Base-by-base conservation (phyloP, 2,888 invertebrate species). In the Parnassius mnemosyne region DNA sequence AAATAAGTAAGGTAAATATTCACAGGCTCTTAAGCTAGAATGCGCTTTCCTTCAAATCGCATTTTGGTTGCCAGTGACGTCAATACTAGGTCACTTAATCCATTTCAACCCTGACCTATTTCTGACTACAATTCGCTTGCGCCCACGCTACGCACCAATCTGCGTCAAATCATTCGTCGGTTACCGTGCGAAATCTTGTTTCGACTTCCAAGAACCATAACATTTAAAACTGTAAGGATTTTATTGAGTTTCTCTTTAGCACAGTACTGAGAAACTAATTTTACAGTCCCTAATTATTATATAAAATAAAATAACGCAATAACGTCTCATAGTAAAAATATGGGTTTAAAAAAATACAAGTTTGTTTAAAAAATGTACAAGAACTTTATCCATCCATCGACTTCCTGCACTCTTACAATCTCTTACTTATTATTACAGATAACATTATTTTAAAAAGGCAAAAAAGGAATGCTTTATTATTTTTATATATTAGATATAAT, bases 51-150 rank as follows among this genome's bases (percentile, higher is more conserved):
- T 34, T 25, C 51, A 34, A 1, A 52, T 1, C 41, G 52, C 12
- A 52, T 25, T 43, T 11, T 16, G 3, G 9, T 52, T 10, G 12
- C 20, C 52, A 47, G 34, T 56, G 62, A 66, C 62, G 68, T 68
- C 66, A 66, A 66, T 72, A 66, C 65, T 69, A 70, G 71, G 71
- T 73, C 76, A 72, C 68, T 72, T 74, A 73, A 75, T 75, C 76
- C 76, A 54, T 41, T n/a, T 7, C 41, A 42, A 54, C 70, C 44
- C 34, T 55, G 43, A 55, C 44, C 43, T 43, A 54, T 43, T 55
- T 55, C 9, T 25, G 41, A 34, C 10, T 16, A 60, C 47, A 50
- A 51, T 55, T 51, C 51, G 51, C 51, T 51, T 51, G 12, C 55
- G 44, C 60, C 55, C 55, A 55, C 55, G 44, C 55, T 50, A 50